A percentile compares a stretch with the other conserved stretches of the same genome.
These are phyloP conservation scores for Lanistes nyassanus DNA, from an alignment of 1,140 invertebrate species.

Conservation along the genomic window DNA sequence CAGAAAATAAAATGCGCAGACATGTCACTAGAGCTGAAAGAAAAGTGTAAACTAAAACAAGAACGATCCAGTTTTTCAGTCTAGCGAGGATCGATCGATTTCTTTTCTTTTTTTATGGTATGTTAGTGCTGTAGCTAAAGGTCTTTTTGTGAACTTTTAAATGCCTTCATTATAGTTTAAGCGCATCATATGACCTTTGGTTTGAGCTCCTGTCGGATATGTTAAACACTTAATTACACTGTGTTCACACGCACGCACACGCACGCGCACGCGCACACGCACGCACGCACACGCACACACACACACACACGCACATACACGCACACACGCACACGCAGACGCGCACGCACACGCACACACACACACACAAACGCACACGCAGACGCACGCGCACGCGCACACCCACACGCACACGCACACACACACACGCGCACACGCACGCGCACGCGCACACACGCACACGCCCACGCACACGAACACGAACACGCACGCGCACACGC, in stretches of 20 bases:
- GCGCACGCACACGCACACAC: neutral
- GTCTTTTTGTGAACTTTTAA: neutral
- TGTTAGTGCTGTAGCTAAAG: neutral
- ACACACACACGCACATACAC: conserved; percentile 7
- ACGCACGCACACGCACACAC: conserved; percentile 11
- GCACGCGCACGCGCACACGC: conserved; percentile 2
- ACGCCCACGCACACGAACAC: no score
- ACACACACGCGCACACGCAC: neutral
- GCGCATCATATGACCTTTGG: neutral
- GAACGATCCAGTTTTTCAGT: no score
- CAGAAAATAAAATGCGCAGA: no score
- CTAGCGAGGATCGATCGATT: no score
- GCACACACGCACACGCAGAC: neutral
- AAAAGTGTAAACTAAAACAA: no score
- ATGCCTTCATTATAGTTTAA: neutral
- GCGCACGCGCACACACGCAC: neutral
- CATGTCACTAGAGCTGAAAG: no score
- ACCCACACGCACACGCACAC: neutral
- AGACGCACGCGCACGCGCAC: neutral
- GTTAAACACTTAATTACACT: neutral
- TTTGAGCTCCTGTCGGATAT: neutral
- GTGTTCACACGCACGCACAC: conserved; percentile 2
- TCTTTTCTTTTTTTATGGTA: neutral
- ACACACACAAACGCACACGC: no score
- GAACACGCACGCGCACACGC: no score